Conservation (phyloP, 2,888 invertebrate genomes). For the Calliphora vomitoria region DNA sequence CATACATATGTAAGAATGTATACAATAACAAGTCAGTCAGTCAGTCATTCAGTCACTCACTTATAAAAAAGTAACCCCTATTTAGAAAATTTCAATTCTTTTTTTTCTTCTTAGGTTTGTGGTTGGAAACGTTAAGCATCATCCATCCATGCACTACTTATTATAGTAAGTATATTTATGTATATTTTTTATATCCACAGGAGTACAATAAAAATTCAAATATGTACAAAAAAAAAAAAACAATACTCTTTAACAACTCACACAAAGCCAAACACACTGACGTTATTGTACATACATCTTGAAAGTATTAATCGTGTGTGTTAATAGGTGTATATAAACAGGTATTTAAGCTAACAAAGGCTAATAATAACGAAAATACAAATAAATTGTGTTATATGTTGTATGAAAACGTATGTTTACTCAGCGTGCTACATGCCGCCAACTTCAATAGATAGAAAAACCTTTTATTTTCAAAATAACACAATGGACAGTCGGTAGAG, state of each 20-base stretch:
- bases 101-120: constrained; percentile 17
- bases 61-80: constrained; percentile 38
- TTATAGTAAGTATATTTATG: neutral
- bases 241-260: neutral
- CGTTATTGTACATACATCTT: neutral
- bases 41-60: constrained; percentile 16
- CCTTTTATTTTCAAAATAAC: constrained; percentile 49
- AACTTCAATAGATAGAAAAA: constrained; percentile 49
- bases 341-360: constrained; percentile 55
- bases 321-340: constrained; percentile 47
- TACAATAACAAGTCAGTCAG: neutral
- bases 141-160: constrained; percentile 3
- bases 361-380: constrained; percentile 47
- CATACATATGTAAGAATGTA: neutral
- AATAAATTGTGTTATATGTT: constrained; percentile 45
- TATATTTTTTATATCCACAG: neutral
- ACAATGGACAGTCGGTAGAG: constrained; percentile 30
- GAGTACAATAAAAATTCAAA: constrained; percentile 2
- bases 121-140: constrained; percentile 9
- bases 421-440: constrained; percentile 55
- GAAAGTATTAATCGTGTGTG: constrained; percentile 42
- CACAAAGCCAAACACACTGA: too few species aligned
- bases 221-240: neutral
- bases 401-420: constrained; percentile 48
- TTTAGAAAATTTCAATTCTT: constrained; percentile 14